Percentiles rank a stretch among this genome's conserved stretches.
These are phyloP conservation scores for Tigriopus japonicus DNA, from an alignment of 1,140 invertebrate species.

Conservation along the genomic window DNA sequence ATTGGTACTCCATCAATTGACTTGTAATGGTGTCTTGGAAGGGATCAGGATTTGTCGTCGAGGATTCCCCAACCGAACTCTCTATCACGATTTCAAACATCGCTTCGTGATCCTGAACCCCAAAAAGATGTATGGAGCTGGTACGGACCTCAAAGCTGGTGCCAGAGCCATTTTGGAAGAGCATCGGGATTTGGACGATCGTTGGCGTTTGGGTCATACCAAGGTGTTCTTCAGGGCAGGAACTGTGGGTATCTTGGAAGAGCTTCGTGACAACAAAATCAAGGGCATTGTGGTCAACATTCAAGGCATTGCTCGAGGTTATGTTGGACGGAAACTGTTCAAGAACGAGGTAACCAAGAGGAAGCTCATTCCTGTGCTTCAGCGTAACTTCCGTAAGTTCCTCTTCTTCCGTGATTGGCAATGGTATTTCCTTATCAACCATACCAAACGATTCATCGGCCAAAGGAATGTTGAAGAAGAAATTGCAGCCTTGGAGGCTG, in stretches of 20 bases:
- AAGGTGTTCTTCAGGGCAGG: slow-evolving; percentile 99
- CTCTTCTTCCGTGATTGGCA: slow-evolving; percentile 92
- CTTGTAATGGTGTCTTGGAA: slow-evolving; percentile 99
- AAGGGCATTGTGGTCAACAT: slow-evolving; percentile 96
- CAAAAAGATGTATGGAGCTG: slow-evolving; percentile 25
- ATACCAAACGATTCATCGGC: slow-evolving; percentile 95
- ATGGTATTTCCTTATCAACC: slow-evolving; percentile 98
- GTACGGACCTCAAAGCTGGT: slow-evolving; percentile 56
- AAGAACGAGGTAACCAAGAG: slow-evolving; percentile 41
- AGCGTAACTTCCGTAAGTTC: slow-evolving; percentile 96
- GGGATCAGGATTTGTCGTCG: slow-evolving; percentile 99
- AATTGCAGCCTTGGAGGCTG: slow-evolving; percentile 60
- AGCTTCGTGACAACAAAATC: slow-evolving; percentile 95
- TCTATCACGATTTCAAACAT: slow-evolving; percentile 99
- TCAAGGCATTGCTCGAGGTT: slow-evolving; percentile 79
- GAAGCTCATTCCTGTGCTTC: slow-evolving; percentile 70
- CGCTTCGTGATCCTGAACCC: slow-evolving; percentile 97
- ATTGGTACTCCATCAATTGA: slow-evolving; percentile 97
- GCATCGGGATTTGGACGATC: slow-evolving; percentile 58
- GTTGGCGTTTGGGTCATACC: slow-evolving; percentile 85
- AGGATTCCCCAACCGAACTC: slow-evolving; percentile 99
- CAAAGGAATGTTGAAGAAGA: slow-evolving; percentile 95
- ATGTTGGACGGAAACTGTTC: slow-evolving; percentile 68
- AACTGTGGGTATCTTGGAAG: slow-evolving; percentile 99
- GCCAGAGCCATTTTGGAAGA: slow-evolving; percentile 57